Conservation (phyloP, 2,888 invertebrate species). For the Sphaerophoria taeniata region DNA sequence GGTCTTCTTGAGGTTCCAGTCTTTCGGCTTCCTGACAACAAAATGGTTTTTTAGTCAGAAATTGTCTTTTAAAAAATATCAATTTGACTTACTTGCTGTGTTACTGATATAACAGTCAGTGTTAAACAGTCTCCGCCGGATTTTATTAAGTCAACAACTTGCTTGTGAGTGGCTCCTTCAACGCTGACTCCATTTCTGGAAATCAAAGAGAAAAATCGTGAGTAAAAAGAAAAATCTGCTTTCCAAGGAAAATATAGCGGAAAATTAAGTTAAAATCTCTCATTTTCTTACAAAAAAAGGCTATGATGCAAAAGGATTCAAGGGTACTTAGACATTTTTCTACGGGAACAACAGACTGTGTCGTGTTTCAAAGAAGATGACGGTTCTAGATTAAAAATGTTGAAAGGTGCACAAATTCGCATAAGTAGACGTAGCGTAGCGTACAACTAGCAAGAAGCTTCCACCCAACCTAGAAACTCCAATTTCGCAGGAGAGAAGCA, state of each 20-base stretch:
- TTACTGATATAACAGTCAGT: conserved; percentile 97
- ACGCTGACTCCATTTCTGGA: conserved; percentile 98
- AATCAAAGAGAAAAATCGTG: conserved; percentile 27
- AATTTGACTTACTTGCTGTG: conserved; percentile 88
- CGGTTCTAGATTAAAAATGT: conserved; percentile 44
- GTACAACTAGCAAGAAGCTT: conserved; percentile 14
- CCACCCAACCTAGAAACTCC: conserved; percentile 15
- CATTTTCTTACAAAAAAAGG: conserved; percentile 10
- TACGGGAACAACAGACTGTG: conserved; percentile 56
- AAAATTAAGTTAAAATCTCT: conserved; percentile 59
- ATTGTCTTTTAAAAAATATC: neutral
- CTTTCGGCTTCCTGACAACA: conserved; percentile 89
- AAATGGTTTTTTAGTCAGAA: neutral
- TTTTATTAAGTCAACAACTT: conserved; percentile 99
- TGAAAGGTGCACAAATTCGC: conserved; percentile 32
- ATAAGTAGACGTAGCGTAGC: neutral
- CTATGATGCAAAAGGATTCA: conserved; percentile 22
- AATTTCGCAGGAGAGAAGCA: neutral
- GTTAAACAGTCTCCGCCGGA: conserved; percentile 98
- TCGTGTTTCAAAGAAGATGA: conserved; percentile 48
- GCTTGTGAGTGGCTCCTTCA: conserved; percentile 99
- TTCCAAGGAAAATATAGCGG: conserved; percentile 13
- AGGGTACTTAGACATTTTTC: conserved; percentile 39
- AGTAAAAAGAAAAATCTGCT: conserved; percentile 6
- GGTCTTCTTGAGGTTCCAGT: conserved; percentile 92